Conservation (phyloP, 2,797 vertebrate genomes). For the Pangasius larnaudii region DNA sequence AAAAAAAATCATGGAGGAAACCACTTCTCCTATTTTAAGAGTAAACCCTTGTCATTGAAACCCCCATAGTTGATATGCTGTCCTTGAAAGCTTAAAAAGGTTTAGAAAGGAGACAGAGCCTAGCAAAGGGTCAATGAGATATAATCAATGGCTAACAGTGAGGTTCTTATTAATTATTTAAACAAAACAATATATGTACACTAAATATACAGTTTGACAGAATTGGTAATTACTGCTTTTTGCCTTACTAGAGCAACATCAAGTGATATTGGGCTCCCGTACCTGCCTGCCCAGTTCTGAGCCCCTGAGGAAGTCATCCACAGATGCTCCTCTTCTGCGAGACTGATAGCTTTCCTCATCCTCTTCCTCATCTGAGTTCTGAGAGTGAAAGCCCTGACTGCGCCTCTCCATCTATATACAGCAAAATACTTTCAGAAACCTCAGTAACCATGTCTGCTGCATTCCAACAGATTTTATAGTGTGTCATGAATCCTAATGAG, state of each 20-base stretch:
- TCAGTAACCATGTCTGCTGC: constrained; percentile 27
- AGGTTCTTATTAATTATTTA: not conserved
- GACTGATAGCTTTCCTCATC: constrained; percentile 83
- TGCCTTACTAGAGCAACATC: constrained; percentile 15
- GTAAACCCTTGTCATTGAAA: not conserved
- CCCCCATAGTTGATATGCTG: not conserved
- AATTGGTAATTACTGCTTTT: not conserved
- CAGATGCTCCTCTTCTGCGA: constrained; percentile 85
- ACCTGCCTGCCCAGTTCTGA: constrained; percentile 94
- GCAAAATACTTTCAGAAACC: constrained; percentile 55
- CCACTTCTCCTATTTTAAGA: not conserved
- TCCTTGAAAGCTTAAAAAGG: not conserved
- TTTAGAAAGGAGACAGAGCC: not conserved
- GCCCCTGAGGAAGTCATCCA: constrained; percentile 94
- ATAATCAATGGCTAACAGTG: not conserved
- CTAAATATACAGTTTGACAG: not conserved
- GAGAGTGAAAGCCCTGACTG: constrained; percentile 77
- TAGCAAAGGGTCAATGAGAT: not conserved
- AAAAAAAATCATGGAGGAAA: not conserved
- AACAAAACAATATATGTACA: not conserved
- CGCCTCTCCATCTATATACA: constrained; percentile 84
- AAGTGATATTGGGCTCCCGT: constrained; percentile 55
- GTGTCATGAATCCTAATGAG: constrained; percentile 5
- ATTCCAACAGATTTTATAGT: constrained; percentile 15
- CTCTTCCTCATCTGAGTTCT: constrained; percentile 92